A percentile compares a stretch with the other conserved stretches of the same genome.
Evolutionary conservation across 2,888 invertebrate species (phyloP).

Genomic region (Adelognathus sp.): DNA sequence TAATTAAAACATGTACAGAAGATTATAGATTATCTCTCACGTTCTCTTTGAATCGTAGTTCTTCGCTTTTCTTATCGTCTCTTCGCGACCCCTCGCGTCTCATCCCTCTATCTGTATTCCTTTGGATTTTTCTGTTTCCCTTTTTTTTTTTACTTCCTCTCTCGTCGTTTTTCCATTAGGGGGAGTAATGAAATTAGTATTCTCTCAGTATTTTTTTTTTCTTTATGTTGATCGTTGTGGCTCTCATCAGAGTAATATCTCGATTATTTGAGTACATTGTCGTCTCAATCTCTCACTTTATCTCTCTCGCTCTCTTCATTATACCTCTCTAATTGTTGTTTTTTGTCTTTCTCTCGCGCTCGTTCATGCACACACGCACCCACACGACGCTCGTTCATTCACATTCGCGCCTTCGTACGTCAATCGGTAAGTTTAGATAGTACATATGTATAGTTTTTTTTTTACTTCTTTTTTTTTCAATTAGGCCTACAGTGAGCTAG

Average conservation of each 20-base stretch:
- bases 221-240: conserved; percentile 71
- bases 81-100: conserved; percentile 42
- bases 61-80: conserved; percentile 42
- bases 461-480: conserved; percentile 66
- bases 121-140: conserved; percentile 29
- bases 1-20: conserved; percentile 80
- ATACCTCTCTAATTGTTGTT: conserved; percentile 50
- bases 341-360: conserved; percentile 38
- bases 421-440: conserved; percentile 75
- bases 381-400: conserved; percentile 57
- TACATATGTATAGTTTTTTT: conserved; percentile 68
- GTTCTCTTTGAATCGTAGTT: conserved; percentile 47
- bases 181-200: conserved; percentile 40
- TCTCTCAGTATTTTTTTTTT: conserved; percentile 47
- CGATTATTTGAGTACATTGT: conserved; percentile 56
- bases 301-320: conserved; percentile 63
- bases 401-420: conserved; percentile 66
- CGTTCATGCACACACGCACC: conserved; percentile 58
- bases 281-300: conserved; percentile 41
- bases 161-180: conserved; percentile 44
- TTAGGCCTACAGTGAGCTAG: conserved; percentile 80
- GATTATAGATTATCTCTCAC: conserved; percentile 77
- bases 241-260: conserved; percentile 66
- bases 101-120: conserved; percentile 10
- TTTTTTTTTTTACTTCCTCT: conserved; percentile 22